Evolutionary conservation across 2,888 invertebrate genomes (phyloP).

Genomic region (Drosophila melanocephala): DNA sequence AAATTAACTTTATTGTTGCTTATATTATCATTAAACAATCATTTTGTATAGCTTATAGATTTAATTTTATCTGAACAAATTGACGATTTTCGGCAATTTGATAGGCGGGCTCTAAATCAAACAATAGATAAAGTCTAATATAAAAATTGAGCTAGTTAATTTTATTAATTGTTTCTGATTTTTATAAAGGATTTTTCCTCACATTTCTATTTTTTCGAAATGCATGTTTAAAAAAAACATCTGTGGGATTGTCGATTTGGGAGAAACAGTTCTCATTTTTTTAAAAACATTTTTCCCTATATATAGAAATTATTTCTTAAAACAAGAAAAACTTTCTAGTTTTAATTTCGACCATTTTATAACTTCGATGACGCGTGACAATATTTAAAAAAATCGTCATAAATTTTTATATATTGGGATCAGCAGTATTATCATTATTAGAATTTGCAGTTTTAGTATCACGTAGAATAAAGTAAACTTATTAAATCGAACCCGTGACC

Average conservation of each 20-base stretch:
- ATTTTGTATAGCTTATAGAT: background rate
- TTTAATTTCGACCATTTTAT: background rate
- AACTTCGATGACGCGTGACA: background rate
- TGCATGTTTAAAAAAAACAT: background rate
- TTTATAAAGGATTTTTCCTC: background rate
- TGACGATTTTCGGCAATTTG: background rate
- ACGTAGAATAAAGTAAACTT: background rate
- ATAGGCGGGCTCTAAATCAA: background rate
- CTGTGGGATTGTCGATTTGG: background rate
- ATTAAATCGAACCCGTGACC: constrained; percentile 1
- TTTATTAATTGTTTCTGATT: background rate
- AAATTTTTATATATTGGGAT: background rate
- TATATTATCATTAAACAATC: too few species aligned
- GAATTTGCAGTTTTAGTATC: background rate
- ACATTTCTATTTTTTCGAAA: background rate
- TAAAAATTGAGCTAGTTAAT: background rate
- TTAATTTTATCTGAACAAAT: background rate
- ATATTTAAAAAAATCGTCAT: background rate
- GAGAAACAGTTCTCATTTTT: background rate
- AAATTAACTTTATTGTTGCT: background rate
- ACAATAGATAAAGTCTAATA: background rate
- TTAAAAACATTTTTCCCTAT: background rate
- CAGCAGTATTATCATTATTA: background rate
- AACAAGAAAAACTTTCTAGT: background rate
- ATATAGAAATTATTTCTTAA: background rate